These are phyloP conservation scores for Heliconius aoede DNA, from an alignment of 2,888 invertebrate species.

Conservation along the genomic window DNA sequence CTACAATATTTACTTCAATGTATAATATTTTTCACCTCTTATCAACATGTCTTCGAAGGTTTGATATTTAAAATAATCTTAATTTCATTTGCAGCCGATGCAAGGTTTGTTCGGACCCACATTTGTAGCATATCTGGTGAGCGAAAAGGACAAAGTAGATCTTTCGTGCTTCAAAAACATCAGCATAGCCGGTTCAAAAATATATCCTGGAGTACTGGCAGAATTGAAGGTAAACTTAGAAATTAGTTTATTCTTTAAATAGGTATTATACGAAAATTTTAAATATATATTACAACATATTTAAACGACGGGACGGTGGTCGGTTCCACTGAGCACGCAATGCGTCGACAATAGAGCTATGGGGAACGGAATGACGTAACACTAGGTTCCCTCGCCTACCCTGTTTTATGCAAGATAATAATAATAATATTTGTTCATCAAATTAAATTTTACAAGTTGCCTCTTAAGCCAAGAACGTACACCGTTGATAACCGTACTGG, in stretches of 20 bases:
- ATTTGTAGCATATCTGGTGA: constrained; percentile 53
- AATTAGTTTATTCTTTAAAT: not conserved
- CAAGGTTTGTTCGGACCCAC: constrained; percentile 54
- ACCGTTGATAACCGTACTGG: too few species aligned
- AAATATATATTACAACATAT: not conserved
- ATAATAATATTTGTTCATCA: too few species aligned
- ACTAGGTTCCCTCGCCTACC: too few species aligned
- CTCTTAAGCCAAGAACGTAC: too few species aligned
- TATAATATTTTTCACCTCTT: too few species aligned
- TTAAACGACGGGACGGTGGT: too few species aligned
- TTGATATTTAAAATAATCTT: not conserved
- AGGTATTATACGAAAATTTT: not conserved
- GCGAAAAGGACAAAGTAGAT: constrained; percentile 60
- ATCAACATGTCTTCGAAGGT: not conserved
- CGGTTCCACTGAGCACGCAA: too few species aligned
- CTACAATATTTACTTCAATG: too few species aligned
- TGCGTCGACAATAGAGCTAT: too few species aligned
- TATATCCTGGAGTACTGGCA: constrained; percentile 54
- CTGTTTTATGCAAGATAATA: too few species aligned
- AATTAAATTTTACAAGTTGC: too few species aligned
- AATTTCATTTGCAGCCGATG: constrained; percentile 58
- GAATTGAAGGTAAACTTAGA: constrained; percentile 56
- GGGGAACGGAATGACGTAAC: too few species aligned
- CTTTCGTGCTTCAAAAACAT: constrained; percentile 60
- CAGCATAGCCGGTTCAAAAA: constrained; percentile 58